Conservation (phyloP, 2,797 vertebrate species). For the Ateles fusciceps region DNA sequence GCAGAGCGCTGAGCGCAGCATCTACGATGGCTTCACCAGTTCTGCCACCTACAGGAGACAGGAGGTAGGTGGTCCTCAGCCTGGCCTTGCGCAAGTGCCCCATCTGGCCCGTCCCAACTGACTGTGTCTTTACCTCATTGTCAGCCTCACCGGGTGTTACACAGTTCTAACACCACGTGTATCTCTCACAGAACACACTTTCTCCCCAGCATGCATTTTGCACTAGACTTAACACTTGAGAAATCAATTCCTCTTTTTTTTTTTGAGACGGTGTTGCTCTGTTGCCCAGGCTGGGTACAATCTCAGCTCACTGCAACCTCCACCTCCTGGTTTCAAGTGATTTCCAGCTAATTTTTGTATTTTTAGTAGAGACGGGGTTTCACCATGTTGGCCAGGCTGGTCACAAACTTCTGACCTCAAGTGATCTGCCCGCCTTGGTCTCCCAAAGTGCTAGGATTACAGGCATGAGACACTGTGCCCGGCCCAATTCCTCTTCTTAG, state of each 20-base stretch:
- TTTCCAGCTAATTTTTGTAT: not conserved
- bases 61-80: not conserved
- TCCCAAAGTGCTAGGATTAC: not conserved
- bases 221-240: not conserved
- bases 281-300: not conserved
- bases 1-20: conserved; percentile 88
- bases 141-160: not conserved
- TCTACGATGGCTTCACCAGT: conserved; percentile 94
- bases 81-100: not conserved
- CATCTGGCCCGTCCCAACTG: accelerated
- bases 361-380: not conserved
- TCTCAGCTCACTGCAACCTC: not conserved
- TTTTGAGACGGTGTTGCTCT: not conserved
- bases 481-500: not conserved
- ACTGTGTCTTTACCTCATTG: not conserved
- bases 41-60: conserved; percentile 88
- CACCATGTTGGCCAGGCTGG: not conserved
- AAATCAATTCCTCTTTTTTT: not conserved
- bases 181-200: accelerated
- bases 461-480: not conserved
- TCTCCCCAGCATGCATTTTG: not conserved
- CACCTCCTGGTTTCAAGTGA: not conserved
- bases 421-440: accelerated
- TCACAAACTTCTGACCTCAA: not conserved
- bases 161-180: no score